Percentiles rank a stretch among this genome's conserved stretches.
Evolutionary conservation across 2,888 invertebrate genomes (phyloP).

Genomic region (Acronicta leporina): DNA sequence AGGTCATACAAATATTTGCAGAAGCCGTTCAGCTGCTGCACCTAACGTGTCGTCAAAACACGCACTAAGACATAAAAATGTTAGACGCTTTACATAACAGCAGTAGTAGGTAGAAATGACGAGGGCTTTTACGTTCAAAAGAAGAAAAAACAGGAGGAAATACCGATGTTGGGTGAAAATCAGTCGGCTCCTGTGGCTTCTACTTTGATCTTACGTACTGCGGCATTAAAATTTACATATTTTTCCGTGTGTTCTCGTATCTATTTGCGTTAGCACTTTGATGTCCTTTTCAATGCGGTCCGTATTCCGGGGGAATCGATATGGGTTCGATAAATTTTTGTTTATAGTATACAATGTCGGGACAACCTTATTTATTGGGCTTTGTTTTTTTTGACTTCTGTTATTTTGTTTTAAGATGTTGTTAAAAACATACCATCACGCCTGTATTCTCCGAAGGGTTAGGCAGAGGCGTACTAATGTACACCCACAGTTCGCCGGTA

Average conservation of each 20-base stretch:
- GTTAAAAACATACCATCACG: no score
- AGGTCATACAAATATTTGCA: no score
- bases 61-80: background rate
- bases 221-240: conserved; percentile 87
- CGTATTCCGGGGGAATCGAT: conserved; percentile 66
- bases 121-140: conserved; percentile 52
- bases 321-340: conserved; percentile 57
- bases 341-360: conserved; percentile 51
- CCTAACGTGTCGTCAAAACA: no score
- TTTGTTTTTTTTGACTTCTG: conserved; percentile 44
- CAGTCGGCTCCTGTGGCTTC: conserved; percentile 58
- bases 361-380: conserved; percentile 45
- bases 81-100: conserved; percentile 46
- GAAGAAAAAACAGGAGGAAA: conserved; percentile 62
- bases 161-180: conserved; percentile 65
- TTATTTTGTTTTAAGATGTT: background rate
- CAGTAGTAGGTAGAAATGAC: conserved; percentile 60
- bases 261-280: conserved; percentile 82
- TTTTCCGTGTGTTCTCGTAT: conserved; percentile 67
- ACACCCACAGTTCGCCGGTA: no score
- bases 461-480: no score
- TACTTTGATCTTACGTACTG: conserved; percentile 80
- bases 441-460: no score
- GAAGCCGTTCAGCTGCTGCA: no score
- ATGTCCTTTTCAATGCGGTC: conserved; percentile 78